Evolutionary conservation across 2,797 vertebrate genomes (phyloP).

Genomic region (Silurus aristotelis): DNA sequence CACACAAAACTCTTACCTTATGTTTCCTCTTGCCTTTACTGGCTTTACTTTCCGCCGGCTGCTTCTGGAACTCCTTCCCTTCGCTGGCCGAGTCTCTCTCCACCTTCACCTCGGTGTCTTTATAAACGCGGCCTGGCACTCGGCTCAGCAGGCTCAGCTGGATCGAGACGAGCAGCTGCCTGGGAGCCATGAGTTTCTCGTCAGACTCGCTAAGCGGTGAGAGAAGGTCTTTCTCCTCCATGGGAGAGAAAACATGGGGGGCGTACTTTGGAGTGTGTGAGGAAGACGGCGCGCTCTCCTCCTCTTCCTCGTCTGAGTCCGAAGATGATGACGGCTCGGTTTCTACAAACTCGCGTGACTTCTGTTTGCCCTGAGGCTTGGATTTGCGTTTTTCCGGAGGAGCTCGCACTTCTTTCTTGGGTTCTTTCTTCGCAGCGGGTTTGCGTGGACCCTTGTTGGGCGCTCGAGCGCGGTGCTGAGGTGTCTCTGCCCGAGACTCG

Average conservation of each 20-base stretch:
- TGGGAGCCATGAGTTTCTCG: conserved; percentile 80
- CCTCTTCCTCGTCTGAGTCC: conserved; percentile 96
- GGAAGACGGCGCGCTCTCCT: conserved; percentile 92
- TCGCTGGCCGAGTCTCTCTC: conserved; percentile 86
- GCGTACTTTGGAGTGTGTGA: conserved; percentile 96
- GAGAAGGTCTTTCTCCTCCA: conserved; percentile 94
- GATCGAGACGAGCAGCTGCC: conserved; percentile 90
- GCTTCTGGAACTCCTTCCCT: conserved; percentile 85
- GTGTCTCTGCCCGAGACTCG: conserved; percentile 87
- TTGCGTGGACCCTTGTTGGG: conserved; percentile 95
- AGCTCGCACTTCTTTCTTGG: conserved; percentile 85
- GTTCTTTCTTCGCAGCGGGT: conserved; percentile 93
- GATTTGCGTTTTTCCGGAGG: conserved; percentile 73
- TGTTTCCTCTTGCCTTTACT: conserved; percentile 94
- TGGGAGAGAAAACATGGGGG: conserved; percentile 90
- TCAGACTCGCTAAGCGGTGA: conserved; percentile 96
- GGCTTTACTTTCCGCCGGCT: conserved; percentile 82
- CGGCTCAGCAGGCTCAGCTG: conserved; percentile 91
- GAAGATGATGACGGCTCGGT: conserved; percentile 97
- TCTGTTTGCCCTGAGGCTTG: conserved; percentile 90
- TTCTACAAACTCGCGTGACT: conserved; percentile 93
- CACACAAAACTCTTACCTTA: conserved; percentile 73
- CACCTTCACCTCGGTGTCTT: conserved; percentile 73
- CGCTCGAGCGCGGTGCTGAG: conserved; percentile 86
- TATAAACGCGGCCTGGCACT: conserved; percentile 91